Evolutionary conservation across 2,888 invertebrate genomes (phyloP).

Genomic region (Cantharis lateralis): DNA sequence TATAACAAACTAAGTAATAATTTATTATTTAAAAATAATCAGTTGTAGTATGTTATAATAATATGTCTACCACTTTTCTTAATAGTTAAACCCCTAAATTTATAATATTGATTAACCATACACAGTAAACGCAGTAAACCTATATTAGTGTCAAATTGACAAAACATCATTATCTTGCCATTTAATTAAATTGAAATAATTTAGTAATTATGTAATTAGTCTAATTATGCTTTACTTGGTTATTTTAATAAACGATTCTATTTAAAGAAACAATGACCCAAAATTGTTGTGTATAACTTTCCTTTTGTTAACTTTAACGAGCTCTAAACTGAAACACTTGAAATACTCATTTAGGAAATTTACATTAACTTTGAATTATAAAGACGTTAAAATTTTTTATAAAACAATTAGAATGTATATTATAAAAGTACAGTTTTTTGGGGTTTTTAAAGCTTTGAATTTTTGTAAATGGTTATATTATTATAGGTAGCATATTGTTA

Average conservation of each 20-base stretch:
- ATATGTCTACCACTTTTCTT: background rate
- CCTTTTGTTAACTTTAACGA: background rate
- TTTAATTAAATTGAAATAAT: background rate
- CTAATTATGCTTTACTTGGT: background rate
- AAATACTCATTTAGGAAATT: background rate
- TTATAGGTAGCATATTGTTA: no score
- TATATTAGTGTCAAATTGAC: background rate
- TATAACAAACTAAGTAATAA: background rate
- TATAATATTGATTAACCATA: background rate
- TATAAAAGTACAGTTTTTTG: background rate
- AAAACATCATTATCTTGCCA: background rate
- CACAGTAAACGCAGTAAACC: background rate
- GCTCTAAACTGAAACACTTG: background rate
- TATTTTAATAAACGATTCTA: background rate
- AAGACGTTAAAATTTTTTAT: background rate
- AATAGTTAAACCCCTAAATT: background rate
- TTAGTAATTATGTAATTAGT: background rate
- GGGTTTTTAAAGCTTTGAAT: background rate
- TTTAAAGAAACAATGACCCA: background rate
- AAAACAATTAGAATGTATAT: background rate
- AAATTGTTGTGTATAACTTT: background rate
- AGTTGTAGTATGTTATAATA: background rate
- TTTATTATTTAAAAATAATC: background rate
- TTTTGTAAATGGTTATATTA: background rate
- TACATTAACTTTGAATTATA: background rate